Base-by-base conservation (phyloP, 2,888 invertebrate species). In the Opisthograptis luteolata region DNA sequence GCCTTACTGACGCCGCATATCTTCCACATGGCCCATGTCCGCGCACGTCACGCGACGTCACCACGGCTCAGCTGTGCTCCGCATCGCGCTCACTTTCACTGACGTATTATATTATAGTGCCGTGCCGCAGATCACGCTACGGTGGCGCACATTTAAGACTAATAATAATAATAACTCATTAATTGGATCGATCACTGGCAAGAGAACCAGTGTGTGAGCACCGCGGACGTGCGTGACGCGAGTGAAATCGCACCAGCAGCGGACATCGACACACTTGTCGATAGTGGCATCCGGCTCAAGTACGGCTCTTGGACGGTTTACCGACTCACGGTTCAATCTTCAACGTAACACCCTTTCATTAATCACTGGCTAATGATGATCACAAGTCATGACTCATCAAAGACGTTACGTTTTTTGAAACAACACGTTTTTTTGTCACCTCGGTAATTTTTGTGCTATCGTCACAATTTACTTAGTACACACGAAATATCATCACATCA, bases 21-120 rank as follows among this genome's bases (percentile, higher is more conserved):
- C 74, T 76, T 89, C 89, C 89, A 89, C 90, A 90, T 89, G 84
- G 86, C 82, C 88, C 89, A 88, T 88, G 79, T 77, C 84, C 73
- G 75, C 68, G 45, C 70, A 76, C 83, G 80, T 79, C 83, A 81
- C 75, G 68, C 66, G 67, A 76, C 80, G 79, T 79, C 81, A 79
- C 76, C n/a, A 14, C 55, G 46, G 73, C 76, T 73, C 86, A 84
- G 84, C 86, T 84, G 84, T 76, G 76, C 68, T 65, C 67, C 71
- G 69, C 84, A 81, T 81, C 74, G 73, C 76, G 75, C 76, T 73
- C 78, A 87, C 88, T 88, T 87, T 88, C 88, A 81, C 87, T 84
- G 64, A 66, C 72, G 55, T 58, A 61, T n/a, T n/a, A n/a, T n/a
- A n/a, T n/a, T 58, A 56, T 54, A 50, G 60, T 58, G 56, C 64